Evolutionary conservation across 2,888 invertebrate genomes (phyloP), one percentile per base, ranked within the genome.

Genomic region (Opisthograptis luteolata): DNA sequence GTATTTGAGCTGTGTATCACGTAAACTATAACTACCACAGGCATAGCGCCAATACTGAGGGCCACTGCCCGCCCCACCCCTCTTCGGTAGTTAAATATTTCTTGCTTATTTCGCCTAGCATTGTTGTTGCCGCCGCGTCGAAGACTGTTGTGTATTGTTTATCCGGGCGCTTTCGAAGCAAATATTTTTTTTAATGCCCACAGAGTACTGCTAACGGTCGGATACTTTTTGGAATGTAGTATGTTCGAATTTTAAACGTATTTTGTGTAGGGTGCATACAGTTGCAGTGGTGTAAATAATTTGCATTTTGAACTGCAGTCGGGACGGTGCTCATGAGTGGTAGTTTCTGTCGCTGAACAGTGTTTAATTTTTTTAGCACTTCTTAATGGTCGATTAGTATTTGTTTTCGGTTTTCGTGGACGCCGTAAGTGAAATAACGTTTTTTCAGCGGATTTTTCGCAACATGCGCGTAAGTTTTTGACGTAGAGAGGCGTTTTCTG

Each of bases 11-110:
- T 91, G 91, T 91, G 91, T 91, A 91, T 91, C 91, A 87, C 83
- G 91, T 91, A 91, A 91, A 91, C 91, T 91, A 91, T 89, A 91
- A 91, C 90, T 91, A 91, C 91, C 90, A 89, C 91, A 90, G 87
- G 79, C 87, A 81, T 81, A 87, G 86, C 90, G 81, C 91, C 89
- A 89, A 89, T 88, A 87, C 90, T 88, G 88, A 83, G 87, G 87
- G 85, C 83, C 84, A 79, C 77, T 68, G 77, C 78, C 81, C 86
- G 83, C 88, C 89, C 88, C 83, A 73, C 84, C 86, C 88, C 86
- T 72, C 86, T 59, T 69, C 77, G 86, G 88, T 90, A 89, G 91
- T 91, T 91, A 91, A 91, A 91, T 91, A 91, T 91, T 91, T 90
- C 91, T 91, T 91, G 91, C 91, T 91, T 91, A 88, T 91, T 90